Evolutionary conservation across 2,113 vertebrate species (phyloP), one percentile per base, ranked within the genome.

Genomic region (Eretmochelys imbricata): DNA sequence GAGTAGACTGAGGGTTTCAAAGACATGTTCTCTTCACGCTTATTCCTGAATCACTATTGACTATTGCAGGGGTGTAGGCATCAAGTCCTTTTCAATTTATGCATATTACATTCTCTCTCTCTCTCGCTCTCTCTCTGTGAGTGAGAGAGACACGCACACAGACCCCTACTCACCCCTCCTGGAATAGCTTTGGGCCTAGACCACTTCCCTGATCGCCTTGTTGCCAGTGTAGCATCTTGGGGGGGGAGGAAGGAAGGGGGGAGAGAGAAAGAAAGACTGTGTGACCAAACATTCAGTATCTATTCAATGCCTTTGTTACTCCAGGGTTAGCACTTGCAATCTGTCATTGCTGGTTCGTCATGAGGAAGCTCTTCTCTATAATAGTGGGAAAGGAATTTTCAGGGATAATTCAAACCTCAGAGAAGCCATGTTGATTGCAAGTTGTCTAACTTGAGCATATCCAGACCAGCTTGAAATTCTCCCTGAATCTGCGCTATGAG

Each of bases 191-290:
- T 72, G 17, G 31, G 65, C n/a, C 19, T 75, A 12, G 20, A 5
- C 38, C 69, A n/a, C 10, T 24, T 24, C 31, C 69, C n/a, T 75
- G 35, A 75, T 42, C 20, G 20, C n/a, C 69, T 75, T 42, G 38
- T 38, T 42, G 69, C 19, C 19, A 72, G 16, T 72, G 38, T 24
- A 75, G 38, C 17, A 42, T 42, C 38, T 75, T 49, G 49, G 11
- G 49, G 14, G 6, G 31, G 2, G 31, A 6, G 16, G 11, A 3
- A 3, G 53, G 53, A 5, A 16, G 50, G 7, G 11, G 7, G 6
- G 53, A 20, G 42, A 51, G 51, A 17, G 51, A 19, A 17, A 53
- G 51, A 53, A 59, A 59, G 57, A 11, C 8, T 38, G n/a, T 72
- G 65, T 5, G 6, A n/a, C 35, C 65, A 38, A 72, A 38, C 19